Evolutionary conservation across 2,113 vertebrate species (phyloP), one percentile per base, ranked within the genome.

Genomic region (Campylomormyrus tamandua): DNA sequence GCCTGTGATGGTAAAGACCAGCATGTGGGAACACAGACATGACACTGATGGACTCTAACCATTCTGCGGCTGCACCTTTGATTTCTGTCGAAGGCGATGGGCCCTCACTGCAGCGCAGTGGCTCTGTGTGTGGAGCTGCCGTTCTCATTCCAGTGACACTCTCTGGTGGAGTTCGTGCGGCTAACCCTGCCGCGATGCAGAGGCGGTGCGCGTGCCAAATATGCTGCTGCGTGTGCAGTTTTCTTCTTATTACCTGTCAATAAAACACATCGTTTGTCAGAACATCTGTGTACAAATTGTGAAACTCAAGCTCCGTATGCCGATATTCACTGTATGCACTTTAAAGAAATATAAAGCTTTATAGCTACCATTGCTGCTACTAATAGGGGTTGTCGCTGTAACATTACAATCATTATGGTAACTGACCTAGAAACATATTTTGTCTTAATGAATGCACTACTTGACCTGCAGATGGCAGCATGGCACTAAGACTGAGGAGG

Each of bases 251-350:
- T 27, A 70, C 3, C n/a, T 70, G 62, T 31, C 62, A 70, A 70
- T 70, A 80, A 80, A 80, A 80, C 74, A 39, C 70, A 70, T 70
- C n/a, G 62, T 70, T 80, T 80, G 31, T 80, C 74, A 42, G 74
- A 80, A 77, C 5, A 42, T 39, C 35, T 80, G 74, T 42, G 35
- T 80, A 80, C 15, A 80, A 42, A 80, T 80, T 80, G 35, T 80
- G 31, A 80, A 80, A 80, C 9, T 42, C 35, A 1, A 5, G 35
- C 35, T 74, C 66, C 9, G 53, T 56, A 56, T 56, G 53, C 53
- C 19, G 24, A n/a, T 70, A 70, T 70, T 70, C 62, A 31, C n/a
- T 70, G 74, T 42, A 80, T 80, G 35, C 74, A 80, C 74, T 80
- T 80, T 42, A 19, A 42, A 42, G 3, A 35, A 35, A 80, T 42